phyloP scores from a whole-genome alignment of 2,113 vertebrate genomes.

The Scomber japonicus region DNA sequence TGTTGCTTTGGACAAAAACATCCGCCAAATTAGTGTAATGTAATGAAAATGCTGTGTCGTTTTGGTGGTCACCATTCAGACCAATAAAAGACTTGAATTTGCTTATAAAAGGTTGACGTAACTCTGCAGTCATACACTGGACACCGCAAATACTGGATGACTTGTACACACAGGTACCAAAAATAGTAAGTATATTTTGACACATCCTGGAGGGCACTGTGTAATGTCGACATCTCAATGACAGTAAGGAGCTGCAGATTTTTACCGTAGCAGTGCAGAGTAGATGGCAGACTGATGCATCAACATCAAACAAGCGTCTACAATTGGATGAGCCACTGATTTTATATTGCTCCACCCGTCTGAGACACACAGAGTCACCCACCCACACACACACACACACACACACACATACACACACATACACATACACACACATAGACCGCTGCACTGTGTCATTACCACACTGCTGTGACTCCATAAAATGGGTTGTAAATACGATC shows the following conservation, averaged over 20 bases:
- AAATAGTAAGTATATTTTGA: background rate
- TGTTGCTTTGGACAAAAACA: background rate
- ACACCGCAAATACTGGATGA: background rate
- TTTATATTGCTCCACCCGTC: constrained; percentile 58
- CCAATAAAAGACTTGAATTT: background rate
- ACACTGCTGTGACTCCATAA: constrained; percentile 78
- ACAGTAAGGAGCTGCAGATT: background rate
- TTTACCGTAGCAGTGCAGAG: constrained; percentile 3
- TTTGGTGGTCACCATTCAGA: too few species aligned
- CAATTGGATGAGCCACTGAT: constrained; percentile 47
- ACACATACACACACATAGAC: constrained; percentile 50
- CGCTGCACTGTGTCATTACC: constrained; percentile 64
- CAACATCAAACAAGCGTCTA: constrained; percentile 40
- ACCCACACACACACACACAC: constrained; percentile 27
- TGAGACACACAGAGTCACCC: constrained; percentile 38
- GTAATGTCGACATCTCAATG: constrained; percentile 8
- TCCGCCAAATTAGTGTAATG: too few species aligned
- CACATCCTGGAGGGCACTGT: background rate
- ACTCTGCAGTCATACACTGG: background rate
- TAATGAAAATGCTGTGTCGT: too few species aligned
- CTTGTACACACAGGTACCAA: background rate
- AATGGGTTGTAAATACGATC: constrained; percentile 73
- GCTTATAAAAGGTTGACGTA: background rate
- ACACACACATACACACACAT: constrained; percentile 32
- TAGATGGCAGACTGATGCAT: constrained; percentile 40